Evolutionary conservation across 2,797 vertebrate genomes (phyloP).

Genomic region (Perdix hodgsoniae): DNA sequence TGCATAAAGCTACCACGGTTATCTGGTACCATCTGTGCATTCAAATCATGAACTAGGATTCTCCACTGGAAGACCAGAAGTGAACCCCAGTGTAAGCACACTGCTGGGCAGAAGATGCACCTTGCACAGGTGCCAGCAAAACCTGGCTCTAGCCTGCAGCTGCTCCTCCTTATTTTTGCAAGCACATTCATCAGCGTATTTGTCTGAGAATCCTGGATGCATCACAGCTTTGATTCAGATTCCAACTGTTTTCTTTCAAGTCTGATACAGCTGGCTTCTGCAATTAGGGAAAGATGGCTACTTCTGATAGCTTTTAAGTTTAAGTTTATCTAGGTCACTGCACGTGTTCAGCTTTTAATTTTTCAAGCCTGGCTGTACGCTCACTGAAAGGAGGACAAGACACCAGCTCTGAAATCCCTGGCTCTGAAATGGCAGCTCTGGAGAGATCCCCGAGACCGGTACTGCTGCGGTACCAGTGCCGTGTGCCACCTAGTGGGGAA

Average conservation of each 20-base stretch:
- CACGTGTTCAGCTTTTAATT: constrained; percentile 53
- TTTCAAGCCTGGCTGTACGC: neutral
- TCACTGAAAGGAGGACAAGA: constrained; percentile 1
- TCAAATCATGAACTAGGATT: neutral
- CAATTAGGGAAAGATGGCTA: constrained; percentile 1
- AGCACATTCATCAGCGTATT: neutral
- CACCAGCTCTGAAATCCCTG: neutral
- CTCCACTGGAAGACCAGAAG: neutral
- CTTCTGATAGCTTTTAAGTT: constrained; percentile 25
- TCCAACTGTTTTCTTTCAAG: constrained; percentile 19
- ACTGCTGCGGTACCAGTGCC: neutral
- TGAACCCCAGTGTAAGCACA: neutral
- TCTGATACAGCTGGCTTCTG: neutral
- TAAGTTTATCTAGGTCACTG: constrained; percentile 55
- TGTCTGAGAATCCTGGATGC: neutral
- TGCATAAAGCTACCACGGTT: neutral
- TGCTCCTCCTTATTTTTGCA: neutral
- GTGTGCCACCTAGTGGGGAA: constrained; percentile 74
- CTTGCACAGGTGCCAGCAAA: neutral
- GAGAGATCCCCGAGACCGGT: neutral
- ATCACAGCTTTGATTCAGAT: neutral
- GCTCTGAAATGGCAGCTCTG: constrained; percentile 40
- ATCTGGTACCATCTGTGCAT: neutral
- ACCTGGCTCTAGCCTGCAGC: neutral
- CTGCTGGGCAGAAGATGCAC: neutral